Evolutionary conservation across 1,140 invertebrate genomes (phyloP).

Genomic region (Camponotus floridanus): DNA sequence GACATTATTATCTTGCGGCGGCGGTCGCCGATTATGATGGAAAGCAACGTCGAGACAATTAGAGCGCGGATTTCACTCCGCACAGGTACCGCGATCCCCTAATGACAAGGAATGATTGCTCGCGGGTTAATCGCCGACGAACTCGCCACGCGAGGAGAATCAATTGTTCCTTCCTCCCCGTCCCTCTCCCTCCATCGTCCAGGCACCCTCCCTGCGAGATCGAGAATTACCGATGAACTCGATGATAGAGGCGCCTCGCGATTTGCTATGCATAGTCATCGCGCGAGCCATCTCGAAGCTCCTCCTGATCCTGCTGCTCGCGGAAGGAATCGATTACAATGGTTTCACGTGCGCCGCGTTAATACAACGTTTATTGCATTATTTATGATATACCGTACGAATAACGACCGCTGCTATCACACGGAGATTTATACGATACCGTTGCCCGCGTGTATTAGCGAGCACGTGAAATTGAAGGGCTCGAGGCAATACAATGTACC

Average conservation of each 20-base stretch:
- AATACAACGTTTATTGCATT: constrained; percentile 45
- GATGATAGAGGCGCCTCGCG: constrained; percentile 2
- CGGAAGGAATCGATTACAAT: constrained; percentile 48
- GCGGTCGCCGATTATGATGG: constrained; percentile 1
- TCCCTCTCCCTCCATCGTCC: too few relatives aligned
- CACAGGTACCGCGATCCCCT: too few relatives aligned
- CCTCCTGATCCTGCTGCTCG: background rate
- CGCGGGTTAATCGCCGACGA: background rate
- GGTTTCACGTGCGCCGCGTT: constrained; percentile 35
- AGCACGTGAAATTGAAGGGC: constrained; percentile 21
- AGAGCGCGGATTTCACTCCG: constrained; percentile 18
- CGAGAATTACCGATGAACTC: constrained; percentile 28
- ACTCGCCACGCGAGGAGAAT: constrained; percentile 10
- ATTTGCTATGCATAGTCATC: constrained; percentile 24
- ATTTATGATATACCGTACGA: constrained; percentile 39
- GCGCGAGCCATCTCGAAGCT: constrained; percentile 4
- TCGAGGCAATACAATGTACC: background rate
- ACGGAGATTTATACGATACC: constrained; percentile 1
- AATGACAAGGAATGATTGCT: background rate
- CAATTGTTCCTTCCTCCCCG: constrained; percentile 5
- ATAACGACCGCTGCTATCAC: constrained; percentile 30
- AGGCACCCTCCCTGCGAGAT: background rate
- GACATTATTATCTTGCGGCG: constrained; percentile 19
- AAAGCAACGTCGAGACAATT: constrained; percentile 17
- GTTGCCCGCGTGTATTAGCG: constrained; percentile 13